A percentile compares a stretch with the other conserved stretches of the same genome.
These are phyloP conservation scores for Leptodirus hochenwartii DNA, from an alignment of 2,888 invertebrate species.

Conservation along the genomic window DNA sequence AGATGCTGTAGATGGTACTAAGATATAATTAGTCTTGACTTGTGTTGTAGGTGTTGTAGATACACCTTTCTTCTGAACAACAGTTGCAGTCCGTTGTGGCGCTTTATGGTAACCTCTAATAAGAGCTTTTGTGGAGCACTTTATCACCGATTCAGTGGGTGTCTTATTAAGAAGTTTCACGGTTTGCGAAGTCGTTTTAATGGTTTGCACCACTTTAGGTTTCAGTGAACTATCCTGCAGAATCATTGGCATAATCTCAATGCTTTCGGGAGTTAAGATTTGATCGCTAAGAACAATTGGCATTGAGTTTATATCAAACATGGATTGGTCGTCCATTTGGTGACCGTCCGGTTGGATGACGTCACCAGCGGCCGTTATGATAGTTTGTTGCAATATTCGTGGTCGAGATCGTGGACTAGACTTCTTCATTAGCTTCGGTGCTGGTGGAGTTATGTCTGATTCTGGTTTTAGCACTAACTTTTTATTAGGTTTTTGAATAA, in stretches of 20 bases:
- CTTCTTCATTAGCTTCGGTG: not conserved
- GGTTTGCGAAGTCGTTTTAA: slow-evolving; percentile 17
- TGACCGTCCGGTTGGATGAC: slow-evolving; percentile 18
- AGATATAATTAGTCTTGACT: slow-evolving; percentile 9
- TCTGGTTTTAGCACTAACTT: slow-evolving; percentile 10
- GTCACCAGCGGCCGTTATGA: slow-evolving; percentile 25
- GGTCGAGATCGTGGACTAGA: not conserved
- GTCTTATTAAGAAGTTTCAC: not conserved
- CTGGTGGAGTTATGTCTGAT: not conserved
- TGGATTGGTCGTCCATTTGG: slow-evolving; percentile 26
- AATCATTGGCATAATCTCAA: slow-evolving; percentile 49
- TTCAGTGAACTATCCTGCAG: slow-evolving; percentile 21
- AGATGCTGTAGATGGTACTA: slow-evolving; percentile 9
- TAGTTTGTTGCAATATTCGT: slow-evolving; percentile 25
- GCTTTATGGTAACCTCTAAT: slow-evolving; percentile 7
- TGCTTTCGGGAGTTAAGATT: slow-evolving; percentile 43
- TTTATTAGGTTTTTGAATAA: slow-evolving; percentile 21
- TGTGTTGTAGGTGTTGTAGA: slow-evolving; percentile 20
- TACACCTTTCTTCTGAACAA: slow-evolving; percentile 7
- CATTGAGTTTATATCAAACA: slow-evolving; percentile 59
- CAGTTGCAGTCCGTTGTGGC: slow-evolving; percentile 1
- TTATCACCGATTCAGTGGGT: not conserved
- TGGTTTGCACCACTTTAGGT: slow-evolving; percentile 6
- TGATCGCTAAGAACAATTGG: slow-evolving; percentile 58
- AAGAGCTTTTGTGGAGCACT: slow-evolving; percentile 6